Percentiles rank a stretch among this genome's conserved stretches.
Conservation (phyloP, 2,888 invertebrate genomes). For the Apodemia mormo region DNA sequence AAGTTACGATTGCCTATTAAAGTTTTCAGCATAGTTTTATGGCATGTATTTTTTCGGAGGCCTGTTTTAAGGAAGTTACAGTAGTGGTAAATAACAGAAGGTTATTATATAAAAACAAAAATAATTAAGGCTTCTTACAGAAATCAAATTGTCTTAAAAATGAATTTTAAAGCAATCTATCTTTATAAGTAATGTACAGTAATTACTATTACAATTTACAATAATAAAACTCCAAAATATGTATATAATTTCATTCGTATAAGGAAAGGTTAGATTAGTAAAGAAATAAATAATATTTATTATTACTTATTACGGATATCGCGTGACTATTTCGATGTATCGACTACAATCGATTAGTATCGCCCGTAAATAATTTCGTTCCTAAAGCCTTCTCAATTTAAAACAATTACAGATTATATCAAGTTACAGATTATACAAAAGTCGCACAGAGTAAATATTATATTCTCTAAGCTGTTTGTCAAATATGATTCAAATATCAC, state of each 20-base stretch:
- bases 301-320: conserved; percentile 4
- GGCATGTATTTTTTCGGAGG: neutral
- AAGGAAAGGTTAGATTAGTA: neutral
- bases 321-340: conserved; percentile 47
- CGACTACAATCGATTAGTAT: conserved; percentile 58
- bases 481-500: conserved; percentile 66
- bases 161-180: conserved; percentile 7
- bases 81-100: neutral
- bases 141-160: neutral
- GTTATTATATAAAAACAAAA: neutral
- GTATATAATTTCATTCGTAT: conserved; percentile 7
- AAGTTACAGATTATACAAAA: conserved; percentile 44
- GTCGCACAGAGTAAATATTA: conserved; percentile 58
- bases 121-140: neutral
- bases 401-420: conserved; percentile 69
- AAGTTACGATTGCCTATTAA: no score
- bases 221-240: conserved; percentile 16
- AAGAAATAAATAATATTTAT: conserved; percentile 5
- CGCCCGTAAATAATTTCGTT: conserved; percentile 55
- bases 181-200: conserved; percentile 1
- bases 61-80: neutral
- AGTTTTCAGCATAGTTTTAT: neutral
- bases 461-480: conserved; percentile 59
- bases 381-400: conserved; percentile 58
- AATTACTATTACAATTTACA: conserved; percentile 18